phyloP scores from a whole-genome alignment of 2,888 invertebrate species.

The Leptopterna dolabrata region DNA sequence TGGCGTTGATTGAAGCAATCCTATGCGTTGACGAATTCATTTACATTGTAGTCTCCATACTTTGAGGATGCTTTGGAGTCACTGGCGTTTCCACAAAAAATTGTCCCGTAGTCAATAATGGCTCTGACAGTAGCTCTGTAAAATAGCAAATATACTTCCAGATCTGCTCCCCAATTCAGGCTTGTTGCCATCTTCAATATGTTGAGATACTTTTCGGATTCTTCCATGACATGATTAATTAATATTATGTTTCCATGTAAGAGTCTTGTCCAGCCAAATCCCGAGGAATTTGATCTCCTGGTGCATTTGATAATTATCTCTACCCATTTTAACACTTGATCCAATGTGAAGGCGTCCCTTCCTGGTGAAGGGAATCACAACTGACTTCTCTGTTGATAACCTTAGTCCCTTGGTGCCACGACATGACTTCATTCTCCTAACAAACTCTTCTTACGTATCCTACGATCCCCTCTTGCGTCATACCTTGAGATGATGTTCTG shows the following conservation, averaged over 20 bases:
- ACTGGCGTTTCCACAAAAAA: not conserved
- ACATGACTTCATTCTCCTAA: not conserved
- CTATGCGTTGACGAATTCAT: too few relatives aligned
- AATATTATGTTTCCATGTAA: too few relatives aligned
- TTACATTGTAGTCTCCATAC: too few relatives aligned
- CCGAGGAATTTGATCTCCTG: not conserved
- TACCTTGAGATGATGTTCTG: too few relatives aligned
- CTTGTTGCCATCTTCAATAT: constrained; percentile 66
- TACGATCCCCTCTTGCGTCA: too few relatives aligned
- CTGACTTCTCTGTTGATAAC: not conserved
- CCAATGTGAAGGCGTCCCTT: not conserved
- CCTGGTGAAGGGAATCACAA: not conserved
- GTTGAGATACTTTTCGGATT: too few relatives aligned
- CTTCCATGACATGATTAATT: too few relatives aligned
- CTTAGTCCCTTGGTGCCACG: not conserved
- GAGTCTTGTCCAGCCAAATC: not conserved
- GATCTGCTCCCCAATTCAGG: not conserved
- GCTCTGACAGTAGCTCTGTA: constrained; percentile 8
- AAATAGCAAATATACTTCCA: not conserved
- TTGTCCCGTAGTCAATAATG: not conserved
- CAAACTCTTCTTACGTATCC: not conserved
- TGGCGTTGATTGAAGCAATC: too few relatives aligned
- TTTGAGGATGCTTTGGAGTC: too few relatives aligned
- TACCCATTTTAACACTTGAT: not conserved
- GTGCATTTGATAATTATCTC: not conserved